phyloP scores from a whole-genome alignment of 2,113 vertebrate species.

The Microtus oregoni region DNA sequence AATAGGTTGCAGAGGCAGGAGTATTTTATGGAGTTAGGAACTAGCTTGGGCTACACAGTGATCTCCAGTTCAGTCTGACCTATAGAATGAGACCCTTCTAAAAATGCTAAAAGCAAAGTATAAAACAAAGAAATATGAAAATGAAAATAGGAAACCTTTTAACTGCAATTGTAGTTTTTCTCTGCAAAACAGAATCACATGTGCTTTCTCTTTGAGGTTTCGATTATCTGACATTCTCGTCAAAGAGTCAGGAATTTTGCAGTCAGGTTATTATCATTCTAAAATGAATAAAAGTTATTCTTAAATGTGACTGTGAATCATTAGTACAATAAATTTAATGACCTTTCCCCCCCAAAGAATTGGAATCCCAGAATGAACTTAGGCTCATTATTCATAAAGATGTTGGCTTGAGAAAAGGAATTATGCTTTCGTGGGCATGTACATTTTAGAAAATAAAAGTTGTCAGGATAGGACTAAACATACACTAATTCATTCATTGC shows the following conservation, averaged over 20 bases:
- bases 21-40: not conserved
- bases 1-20: too few species aligned
- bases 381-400: not conserved
- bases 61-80: not conserved
- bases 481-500: not conserved
- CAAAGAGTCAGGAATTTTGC: not conserved
- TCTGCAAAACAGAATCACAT: not conserved
- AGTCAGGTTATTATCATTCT: not conserved
- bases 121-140: not conserved
- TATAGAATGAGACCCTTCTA: not conserved
- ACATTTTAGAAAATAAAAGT: not conserved
- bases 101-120: not conserved
- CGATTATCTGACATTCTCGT: not conserved
- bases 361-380: not conserved
- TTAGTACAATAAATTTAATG: not conserved
- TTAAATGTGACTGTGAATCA: not conserved
- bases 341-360: not conserved
- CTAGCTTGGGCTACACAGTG: not conserved
- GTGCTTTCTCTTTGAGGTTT: not conserved
- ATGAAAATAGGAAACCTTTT: not conserved
- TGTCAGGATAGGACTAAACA: not conserved
- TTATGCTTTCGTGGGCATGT: not conserved
- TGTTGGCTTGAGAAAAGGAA: not conserved
- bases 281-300: not conserved
- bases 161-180: not conserved